Conservation (phyloP, 2,797 vertebrate genomes). For the Avahi laniger region DNA sequence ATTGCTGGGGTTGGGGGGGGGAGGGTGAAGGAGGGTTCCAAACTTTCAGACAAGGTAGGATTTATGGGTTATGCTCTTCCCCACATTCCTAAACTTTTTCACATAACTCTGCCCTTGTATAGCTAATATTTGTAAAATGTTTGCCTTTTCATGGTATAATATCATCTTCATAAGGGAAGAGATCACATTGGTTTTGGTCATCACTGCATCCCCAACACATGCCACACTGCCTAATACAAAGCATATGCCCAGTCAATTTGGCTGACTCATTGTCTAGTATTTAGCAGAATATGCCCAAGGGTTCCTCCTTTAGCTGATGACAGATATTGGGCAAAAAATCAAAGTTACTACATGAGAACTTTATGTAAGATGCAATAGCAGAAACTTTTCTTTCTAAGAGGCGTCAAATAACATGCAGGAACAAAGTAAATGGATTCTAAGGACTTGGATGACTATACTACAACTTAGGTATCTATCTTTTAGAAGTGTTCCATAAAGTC, state of each 20-base stretch:
- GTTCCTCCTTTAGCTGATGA: not conserved
- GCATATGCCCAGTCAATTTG: not conserved
- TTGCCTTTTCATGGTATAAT: not conserved
- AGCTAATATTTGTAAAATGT: not conserved
- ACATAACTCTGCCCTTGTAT: not conserved
- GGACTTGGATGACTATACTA: not conserved
- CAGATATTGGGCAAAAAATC: not conserved
- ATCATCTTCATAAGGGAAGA: not conserved
- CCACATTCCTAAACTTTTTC: not conserved
- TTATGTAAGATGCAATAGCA: not conserved
- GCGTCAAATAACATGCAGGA: not conserved
- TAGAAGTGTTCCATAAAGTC: not conserved
- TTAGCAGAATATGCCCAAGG: not conserved
- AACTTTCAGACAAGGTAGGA: not conserved
- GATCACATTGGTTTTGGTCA: not conserved
- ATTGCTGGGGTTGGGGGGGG: not conserved
- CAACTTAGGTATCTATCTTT: not conserved
- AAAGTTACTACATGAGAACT: not conserved
- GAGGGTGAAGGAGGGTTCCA: not conserved
- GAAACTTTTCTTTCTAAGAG: not conserved
- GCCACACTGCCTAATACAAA: not conserved
- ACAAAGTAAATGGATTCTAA: not conserved
- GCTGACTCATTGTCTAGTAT: not conserved
- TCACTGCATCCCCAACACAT: not conserved
- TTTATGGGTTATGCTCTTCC: not conserved